phyloP scores from a whole-genome alignment of 2,888 invertebrate species.

The Lithophane socia region DNA sequence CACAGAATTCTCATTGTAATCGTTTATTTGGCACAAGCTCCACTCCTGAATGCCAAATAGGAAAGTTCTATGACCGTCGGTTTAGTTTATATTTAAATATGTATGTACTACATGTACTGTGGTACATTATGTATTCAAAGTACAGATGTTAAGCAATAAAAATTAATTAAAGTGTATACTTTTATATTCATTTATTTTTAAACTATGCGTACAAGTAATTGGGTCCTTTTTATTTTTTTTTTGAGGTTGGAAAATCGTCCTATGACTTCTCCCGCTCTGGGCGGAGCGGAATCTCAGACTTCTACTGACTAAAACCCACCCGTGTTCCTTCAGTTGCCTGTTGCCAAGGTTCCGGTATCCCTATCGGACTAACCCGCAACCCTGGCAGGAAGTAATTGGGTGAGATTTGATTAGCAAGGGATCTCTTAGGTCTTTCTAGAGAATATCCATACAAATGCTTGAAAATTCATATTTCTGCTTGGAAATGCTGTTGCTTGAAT shows the following conservation, averaged over 20 bases:
- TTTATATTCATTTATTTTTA: conserved; percentile 55
- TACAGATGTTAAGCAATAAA: conserved; percentile 68
- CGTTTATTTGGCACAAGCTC: conserved; percentile 86
- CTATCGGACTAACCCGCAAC: too few species aligned
- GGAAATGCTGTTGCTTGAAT: background rate
- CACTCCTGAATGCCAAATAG: conserved; percentile 87
- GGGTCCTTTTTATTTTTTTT: too few species aligned
- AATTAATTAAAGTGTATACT: conserved; percentile 68
- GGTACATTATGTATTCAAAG: conserved; percentile 68
- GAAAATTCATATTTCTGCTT: background rate
- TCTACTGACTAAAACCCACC: too few species aligned
- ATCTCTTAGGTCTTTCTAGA: background rate
- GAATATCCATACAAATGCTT: background rate
- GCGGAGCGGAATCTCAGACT: too few species aligned
- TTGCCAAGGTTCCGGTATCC: too few species aligned
- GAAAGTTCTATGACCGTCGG: conserved; percentile 85
- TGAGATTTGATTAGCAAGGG: background rate
- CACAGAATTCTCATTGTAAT: conserved; percentile 86
- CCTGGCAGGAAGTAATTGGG: too few species aligned
- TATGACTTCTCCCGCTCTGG: too few species aligned
- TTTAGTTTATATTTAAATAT: conserved; percentile 73
- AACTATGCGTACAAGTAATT: conserved; percentile 10
- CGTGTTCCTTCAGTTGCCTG: too few species aligned
- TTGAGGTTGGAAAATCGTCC: too few species aligned
- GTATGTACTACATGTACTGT: conserved; percentile 68